phyloP scores from a whole-genome alignment of 2,888 invertebrate species.

The Phanerotoma sp. region DNA sequence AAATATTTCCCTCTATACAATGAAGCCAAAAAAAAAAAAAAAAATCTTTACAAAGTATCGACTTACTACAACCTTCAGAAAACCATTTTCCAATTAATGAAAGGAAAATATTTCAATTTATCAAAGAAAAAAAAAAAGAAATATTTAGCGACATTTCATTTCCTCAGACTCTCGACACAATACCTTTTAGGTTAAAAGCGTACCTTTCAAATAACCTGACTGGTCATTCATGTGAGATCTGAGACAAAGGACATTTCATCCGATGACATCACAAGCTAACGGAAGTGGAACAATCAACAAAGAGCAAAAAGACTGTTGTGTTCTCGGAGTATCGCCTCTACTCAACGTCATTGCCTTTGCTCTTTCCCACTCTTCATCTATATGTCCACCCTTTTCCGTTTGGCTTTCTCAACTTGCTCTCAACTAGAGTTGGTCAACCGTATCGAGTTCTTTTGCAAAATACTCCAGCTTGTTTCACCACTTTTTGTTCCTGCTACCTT shows the following conservation, averaged over 20 bases:
- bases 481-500: constrained; percentile 18
- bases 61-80: too few relatives aligned
- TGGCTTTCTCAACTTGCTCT: neutral
- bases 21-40: too few relatives aligned
- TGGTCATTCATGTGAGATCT: constrained; percentile 1
- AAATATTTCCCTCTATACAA: too few relatives aligned
- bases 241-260: constrained; percentile 2
- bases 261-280: constrained; percentile 7
- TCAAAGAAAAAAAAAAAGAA: neutral
- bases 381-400: neutral
- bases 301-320: neutral
- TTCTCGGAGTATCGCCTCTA: neutral
- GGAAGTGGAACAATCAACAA: constrained; percentile 6
- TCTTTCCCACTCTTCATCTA: neutral
- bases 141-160: neutral
- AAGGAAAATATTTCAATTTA: too few relatives aligned
- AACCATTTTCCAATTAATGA: too few relatives aligned
- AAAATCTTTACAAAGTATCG: too few relatives aligned
- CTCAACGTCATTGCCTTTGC: constrained; percentile 3
- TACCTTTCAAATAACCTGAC: neutral
- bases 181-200: constrained; percentile 3
- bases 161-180: neutral
- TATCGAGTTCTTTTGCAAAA: constrained; percentile 21
- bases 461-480: constrained; percentile 9
- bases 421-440: constrained; percentile 12